Evolutionary conservation across 2,797 vertebrate species (phyloP), one percentile per base, ranked within the genome.

Genomic region (Pseudopleuronectes americanus): DNA sequence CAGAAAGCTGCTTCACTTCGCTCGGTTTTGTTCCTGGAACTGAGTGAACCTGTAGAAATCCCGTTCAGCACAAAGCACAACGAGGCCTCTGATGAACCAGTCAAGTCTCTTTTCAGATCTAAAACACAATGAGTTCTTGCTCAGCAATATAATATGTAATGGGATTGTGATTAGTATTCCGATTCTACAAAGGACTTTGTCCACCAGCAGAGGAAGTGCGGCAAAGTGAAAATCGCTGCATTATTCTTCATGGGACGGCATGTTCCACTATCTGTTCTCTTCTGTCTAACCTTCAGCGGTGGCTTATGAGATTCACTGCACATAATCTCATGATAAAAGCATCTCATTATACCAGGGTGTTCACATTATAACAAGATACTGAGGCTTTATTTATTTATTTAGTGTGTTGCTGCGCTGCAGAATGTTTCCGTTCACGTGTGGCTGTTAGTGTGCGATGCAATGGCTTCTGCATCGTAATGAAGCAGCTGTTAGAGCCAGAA

Each of bases 201-300:
- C 66, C 22, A 3, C 47, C 45, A 59, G 63, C 64, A 68, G 43
- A 45, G 51, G 52, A 33, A 55, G 19, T 70, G 61, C 56, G 31
- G 77, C 52, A 70, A 79, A 79, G 68, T 78, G 64, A 67, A 74
- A 74, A 47, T 31, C 22, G 71, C 63, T 31, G 59, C 53, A 17
- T 64, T 68, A 38, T 73, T 83, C 75, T 79, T 81, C 49, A 59
- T 48, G 19, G 2, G 45, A 69, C 65, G 58, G 41, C 45, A 64
- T 64, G 70, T 75, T 69, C 53, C 51, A 1, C 57, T 74, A 74
- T 83, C 81, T 78, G 51, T 78, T 58, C 67, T 76, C 76, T 68
- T 76, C 65, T 54, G 57, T 74, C 38, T 67, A 76, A 81, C 69
- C 71, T 87, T 55, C 63, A 81, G 65, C 67, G 36, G 28, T 5